Evolutionary conservation across 2,113 vertebrate species (phyloP).

Genomic region (Ibidorhyncha struthersii): DNA sequence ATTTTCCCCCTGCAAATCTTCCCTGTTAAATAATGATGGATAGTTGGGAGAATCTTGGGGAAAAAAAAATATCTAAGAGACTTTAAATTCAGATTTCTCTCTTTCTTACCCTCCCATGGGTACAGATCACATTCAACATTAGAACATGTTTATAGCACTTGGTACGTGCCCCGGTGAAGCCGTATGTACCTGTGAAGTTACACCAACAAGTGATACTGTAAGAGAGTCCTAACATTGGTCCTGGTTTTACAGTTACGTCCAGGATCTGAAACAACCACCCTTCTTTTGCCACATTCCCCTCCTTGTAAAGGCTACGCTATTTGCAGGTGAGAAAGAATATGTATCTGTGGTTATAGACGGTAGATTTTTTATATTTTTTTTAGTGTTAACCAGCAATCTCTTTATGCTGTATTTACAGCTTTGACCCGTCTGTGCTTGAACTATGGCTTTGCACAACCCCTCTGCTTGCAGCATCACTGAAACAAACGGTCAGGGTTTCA

Average conservation of each 20-base stretch:
- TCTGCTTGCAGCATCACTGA: background rate
- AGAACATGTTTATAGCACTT: background rate
- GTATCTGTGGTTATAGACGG: background rate
- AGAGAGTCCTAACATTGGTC: background rate
- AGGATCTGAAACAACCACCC: background rate
- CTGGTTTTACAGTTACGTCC: fast-evolving
- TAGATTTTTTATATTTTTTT: too few species aligned
- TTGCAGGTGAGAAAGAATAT: background rate
- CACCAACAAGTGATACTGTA: fast-evolving
- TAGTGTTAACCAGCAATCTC: background rate
- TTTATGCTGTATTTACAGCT: background rate
- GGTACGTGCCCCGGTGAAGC: background rate
- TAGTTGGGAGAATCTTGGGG: background rate
- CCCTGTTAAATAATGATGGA: background rate
- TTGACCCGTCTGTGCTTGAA: background rate
- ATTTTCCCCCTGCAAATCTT: background rate
- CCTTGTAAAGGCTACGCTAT: background rate
- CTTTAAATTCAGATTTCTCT: background rate
- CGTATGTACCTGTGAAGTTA: background rate
- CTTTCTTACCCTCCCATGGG: background rate
- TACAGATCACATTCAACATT: fast-evolving
- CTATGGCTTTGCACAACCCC: background rate
- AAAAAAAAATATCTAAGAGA: background rate
- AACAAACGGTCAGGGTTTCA: background rate
- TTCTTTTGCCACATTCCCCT: background rate